Base-by-base conservation (phyloP, 2,888 invertebrate genomes). In the Scaptomyza reducta region DNA sequence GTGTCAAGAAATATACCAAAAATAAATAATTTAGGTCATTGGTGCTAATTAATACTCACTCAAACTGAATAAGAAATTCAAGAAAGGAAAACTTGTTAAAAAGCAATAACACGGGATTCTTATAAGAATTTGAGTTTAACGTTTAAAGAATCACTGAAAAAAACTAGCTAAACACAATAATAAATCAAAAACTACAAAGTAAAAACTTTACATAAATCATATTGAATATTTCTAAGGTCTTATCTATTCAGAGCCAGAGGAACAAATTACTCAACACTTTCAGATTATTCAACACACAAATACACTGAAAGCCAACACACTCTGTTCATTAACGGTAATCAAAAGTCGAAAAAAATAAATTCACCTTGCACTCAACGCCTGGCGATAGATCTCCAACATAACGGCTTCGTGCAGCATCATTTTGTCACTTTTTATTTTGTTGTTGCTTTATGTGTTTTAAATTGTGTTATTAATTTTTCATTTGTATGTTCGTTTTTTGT, bases 401-500 rank as follows among this genome's bases (percentile, higher is more conserved):
- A 92, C 92, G 83, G 92, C 92, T 89, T 92, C 92, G 91, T 92
- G 92, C 64, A 92, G 91, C 92, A 92, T 92, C 92, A 92, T 92
- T 90, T 83, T 87, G 78, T 59, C 22, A 35, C 27, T 58, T 61
- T 53, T 11, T 25, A 4, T 22, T 22, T 47, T 40, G 6, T 50
- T 50, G 35, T 25, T 18, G 45, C 22, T 55, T 53, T 62, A 44
- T 50, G 38, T 38, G 33, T 31, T n/a, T 41, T 53, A 16, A 46
- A 42, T 59, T 42, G 59, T 40, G 50, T 74, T 57, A 58, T 74
- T 58, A 55, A 66, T 45, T 61, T 42, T 31, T 44, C 51, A 53
- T 61, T 63, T 58, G 46, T 40, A 25, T 42, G 27, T 38, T 41
- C 42, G 50, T 46, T 11, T n/a, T n/a, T n/a, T n/a, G n/a, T 57